phyloP scores from a whole-genome alignment of 2,113 vertebrate species.

The Spizaetus ornatus region DNA sequence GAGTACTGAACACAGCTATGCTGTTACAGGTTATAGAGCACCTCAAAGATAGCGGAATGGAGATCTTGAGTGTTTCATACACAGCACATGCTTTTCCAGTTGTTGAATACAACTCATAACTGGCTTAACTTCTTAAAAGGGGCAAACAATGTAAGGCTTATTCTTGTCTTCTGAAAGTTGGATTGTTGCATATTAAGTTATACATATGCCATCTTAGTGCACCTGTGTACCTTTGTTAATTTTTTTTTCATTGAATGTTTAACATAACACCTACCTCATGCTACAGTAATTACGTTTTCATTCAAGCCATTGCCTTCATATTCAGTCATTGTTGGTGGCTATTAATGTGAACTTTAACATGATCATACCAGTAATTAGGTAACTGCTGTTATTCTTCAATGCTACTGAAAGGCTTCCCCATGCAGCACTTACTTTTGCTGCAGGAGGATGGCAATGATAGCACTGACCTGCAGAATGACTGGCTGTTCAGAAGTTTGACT shows the following conservation, averaged over 20 bases:
- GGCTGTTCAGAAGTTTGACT: not conserved
- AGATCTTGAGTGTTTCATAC: not conserved
- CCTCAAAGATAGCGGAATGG: not conserved
- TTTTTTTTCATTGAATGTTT: not conserved
- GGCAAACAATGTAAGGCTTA: not conserved
- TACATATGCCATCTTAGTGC: not conserved
- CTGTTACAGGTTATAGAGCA: not conserved
- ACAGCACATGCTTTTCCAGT: not conserved
- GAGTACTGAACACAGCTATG: not conserved
- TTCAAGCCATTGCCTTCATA: not conserved
- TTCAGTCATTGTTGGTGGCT: not conserved
- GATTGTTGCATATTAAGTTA: not conserved
- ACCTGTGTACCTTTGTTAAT: not conserved
- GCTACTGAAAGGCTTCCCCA: not conserved
- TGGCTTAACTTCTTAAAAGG: not conserved
- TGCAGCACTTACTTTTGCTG: not conserved
- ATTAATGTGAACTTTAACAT: not conserved
- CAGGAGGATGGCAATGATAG: not conserved
- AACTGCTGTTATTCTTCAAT: not conserved
- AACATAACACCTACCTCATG: not conserved
- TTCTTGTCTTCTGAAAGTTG: not conserved
- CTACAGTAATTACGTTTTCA: not conserved
- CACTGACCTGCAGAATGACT: not conserved
- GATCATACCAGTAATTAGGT: not conserved
- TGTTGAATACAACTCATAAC: not conserved